Base-by-base conservation (phyloP, 2,797 vertebrate species). In the Lacerta agilis region DNA sequence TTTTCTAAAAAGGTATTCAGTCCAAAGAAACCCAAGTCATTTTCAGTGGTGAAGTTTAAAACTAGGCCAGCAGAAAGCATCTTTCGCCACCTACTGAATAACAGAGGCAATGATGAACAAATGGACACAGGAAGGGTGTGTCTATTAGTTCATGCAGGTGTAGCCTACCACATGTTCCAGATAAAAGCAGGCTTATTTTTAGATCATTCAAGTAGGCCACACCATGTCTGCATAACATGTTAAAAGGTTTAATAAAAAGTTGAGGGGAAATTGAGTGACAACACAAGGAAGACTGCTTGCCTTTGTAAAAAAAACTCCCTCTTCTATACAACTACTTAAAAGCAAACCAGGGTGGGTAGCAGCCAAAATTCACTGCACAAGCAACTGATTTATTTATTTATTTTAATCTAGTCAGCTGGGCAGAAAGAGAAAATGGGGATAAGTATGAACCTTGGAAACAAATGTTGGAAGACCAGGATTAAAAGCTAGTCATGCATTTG, bases 1-100 rank as follows among this genome's bases (percentile, higher is more conserved):
- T 86, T 85, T 88, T 89, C 67, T n/a, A 82, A 17, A 73, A 75
- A 67, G 5, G 10, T 82, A 67, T 73, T 73, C 49, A 61, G 23
- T 78, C 17, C 43, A 72, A 72, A 41, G 9, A 25, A 80, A 43
- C 61, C 61, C 15, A 41, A 23, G 10, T 45, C 27, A 36, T 76
- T 79, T 79, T 79, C 23, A 5, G 45, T 33, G 18, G 58, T 33
- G 10, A 85, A 45, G 6, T 9, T 76, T 82, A 49, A 49, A 82
- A 77, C 5, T 10, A 82, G 43, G 25, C n/a, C 72, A 66, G 33
- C n/a, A 58, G 33, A 87, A 38, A 83, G 45, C 10, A 38, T 18
- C 64, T 49, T 33, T 11, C 13, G 33, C 17, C 23, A 38, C 69
- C 72, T 9, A 25, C 13, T 33, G 29, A 61, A 64, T 38, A 61